These are phyloP conservation scores for Notarius quadriscutis DNA, from an alignment of 2,113 vertebrate genomes.

Conservation along the genomic window DNA sequence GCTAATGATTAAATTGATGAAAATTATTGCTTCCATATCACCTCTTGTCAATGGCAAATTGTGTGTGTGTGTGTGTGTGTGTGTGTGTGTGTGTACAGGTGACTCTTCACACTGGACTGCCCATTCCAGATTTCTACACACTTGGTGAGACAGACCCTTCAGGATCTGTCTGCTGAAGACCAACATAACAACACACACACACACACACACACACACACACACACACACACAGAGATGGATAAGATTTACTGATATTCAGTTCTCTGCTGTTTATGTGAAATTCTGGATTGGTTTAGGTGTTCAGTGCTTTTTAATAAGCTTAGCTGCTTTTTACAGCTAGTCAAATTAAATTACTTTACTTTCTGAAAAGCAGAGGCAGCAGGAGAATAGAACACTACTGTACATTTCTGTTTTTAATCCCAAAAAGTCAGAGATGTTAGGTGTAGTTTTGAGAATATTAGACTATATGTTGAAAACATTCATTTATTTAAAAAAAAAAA, in stretches of 20 bases:
- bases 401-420: background rate
- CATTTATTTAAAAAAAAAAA: background rate
- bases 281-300: conserved; percentile 8
- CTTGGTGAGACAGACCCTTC: conserved; percentile 77
- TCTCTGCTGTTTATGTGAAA: conserved; percentile 9
- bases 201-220: conserved; percentile 18
- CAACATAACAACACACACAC: background rate
- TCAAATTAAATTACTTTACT: conserved; percentile 7
- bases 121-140: conserved; percentile 92
- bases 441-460: background rate
- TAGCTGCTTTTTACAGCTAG: conserved; percentile 11
- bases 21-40: background rate
- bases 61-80: conserved; percentile 16
- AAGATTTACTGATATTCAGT: conserved; percentile 20
- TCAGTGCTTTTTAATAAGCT: conserved; percentile 4
- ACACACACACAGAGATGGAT: conserved; percentile 28
- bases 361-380: conserved; percentile 1
- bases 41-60: background rate
- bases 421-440: background rate
- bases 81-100: conserved; percentile 73
- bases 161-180: conserved; percentile 70
- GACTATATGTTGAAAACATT: background rate
- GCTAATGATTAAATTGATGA: background rate
- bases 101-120: conserved; percentile 92
- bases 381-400: background rate